phyloP scores from a whole-genome alignment of 2,113 vertebrate genomes.

The Crotalus helleri region DNA sequence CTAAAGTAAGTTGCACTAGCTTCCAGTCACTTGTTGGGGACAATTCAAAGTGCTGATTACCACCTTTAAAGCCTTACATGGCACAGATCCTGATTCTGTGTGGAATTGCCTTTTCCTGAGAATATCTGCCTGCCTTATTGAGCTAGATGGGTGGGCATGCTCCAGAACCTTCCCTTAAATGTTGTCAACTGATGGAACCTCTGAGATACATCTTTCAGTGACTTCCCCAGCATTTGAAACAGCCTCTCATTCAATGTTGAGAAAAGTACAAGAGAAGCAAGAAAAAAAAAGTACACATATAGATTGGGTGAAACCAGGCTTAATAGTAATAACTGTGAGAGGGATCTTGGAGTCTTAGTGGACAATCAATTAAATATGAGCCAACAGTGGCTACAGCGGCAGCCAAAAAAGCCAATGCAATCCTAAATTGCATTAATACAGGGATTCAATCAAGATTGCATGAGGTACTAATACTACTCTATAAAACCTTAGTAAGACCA shows the following conservation, averaged over 20 bases:
- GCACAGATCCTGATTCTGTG: neutral
- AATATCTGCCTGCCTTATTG: neutral
- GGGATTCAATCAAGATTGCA: too few relatives aligned
- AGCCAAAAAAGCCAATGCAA: too few relatives aligned
- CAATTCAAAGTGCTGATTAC: neutral
- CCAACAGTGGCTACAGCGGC: too few relatives aligned
- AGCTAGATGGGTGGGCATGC: neutral
- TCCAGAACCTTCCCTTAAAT: neutral
- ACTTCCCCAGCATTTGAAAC: neutral
- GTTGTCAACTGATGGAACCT: neutral
- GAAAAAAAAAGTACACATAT: too few relatives aligned
- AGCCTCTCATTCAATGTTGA: neutral
- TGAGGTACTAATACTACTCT: too few relatives aligned
- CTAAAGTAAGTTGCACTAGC: neutral
- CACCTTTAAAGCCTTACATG: neutral
- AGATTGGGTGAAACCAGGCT: too few relatives aligned
- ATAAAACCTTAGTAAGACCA: too few relatives aligned
- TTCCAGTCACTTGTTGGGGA: neutral
- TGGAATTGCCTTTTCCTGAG: neutral
- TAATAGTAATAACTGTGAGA: too few relatives aligned
- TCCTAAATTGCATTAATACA: too few relatives aligned
- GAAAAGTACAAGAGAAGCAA: too few relatives aligned
- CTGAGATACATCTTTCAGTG: neutral
- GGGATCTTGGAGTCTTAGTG: too few relatives aligned
- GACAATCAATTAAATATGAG: too few relatives aligned